Evolutionary conservation across 2,888 invertebrate species (phyloP), one percentile per base, ranked within the genome.

Genomic region (Drosophila maculinotata): DNA sequence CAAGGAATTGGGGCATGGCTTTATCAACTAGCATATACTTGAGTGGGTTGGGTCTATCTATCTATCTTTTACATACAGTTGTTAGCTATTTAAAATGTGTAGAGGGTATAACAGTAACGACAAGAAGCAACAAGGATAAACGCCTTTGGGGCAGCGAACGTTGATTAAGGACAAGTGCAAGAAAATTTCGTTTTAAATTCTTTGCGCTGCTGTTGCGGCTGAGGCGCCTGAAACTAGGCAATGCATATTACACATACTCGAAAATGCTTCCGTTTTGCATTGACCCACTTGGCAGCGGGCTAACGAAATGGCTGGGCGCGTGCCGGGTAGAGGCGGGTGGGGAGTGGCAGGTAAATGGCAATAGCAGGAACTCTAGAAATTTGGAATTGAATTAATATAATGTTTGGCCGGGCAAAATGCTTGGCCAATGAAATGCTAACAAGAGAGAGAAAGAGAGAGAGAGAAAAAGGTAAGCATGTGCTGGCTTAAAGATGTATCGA

Each of bases 101-200:
- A 4, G 20, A 20, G 20, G 20, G 20, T 45, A 30, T 31, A 17
- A 20, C 30, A 20, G 20, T 30, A 42, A 26, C 31, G 31, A 15
- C 26, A 12, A 48, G 31, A 44, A 33, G 20, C 49, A 66, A 51
- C 62, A 62, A 51, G 56, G 48, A 53, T 45, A 51, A 79, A 76
- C 64, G 83, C 78, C 68, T 72, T 57, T 57, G 75, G 79, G 57
- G 45, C 25, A 38, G 63, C 57, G 47, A 65, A 44, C 71, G 60
- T 66, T 80, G 83, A 82, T 80, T 80, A 85, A 82, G 86, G 72
- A 70, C 86, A 70, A 79, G 76, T 73, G 79, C 66, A 76, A 62
- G 72, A 53, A 75, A 82, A 73, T 68, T 58, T 76, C 49, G 41
- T 73, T 84, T 65, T 64, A 72, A 82, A 79, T 69, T 76, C 56